Percentiles rank a stretch among this genome's conserved stretches.
Evolutionary conservation across 2,888 invertebrate species (phyloP).

Genomic region (Xestia ashworthii): DNA sequence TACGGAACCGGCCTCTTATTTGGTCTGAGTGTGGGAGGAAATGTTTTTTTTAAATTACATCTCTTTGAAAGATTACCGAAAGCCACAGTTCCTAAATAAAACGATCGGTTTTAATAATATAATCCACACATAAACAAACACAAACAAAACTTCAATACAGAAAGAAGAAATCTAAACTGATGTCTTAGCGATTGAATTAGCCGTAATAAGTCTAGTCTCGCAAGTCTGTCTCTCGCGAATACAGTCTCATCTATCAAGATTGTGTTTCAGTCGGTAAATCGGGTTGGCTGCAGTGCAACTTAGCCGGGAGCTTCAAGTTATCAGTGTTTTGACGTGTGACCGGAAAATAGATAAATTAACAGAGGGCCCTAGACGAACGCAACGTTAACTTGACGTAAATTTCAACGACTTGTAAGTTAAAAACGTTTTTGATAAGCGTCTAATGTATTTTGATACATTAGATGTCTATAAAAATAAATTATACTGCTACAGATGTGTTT

Average conservation of each 20-base stretch:
- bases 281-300: constrained; percentile 36
- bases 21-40: too few relatives aligned
- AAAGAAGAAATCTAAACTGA: constrained; percentile 5
- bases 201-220: constrained; percentile 25
- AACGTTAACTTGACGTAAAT: too few relatives aligned
- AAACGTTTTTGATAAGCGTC: too few relatives aligned
- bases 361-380: not conserved
- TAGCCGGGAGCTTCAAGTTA: constrained; percentile 38
- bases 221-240: constrained; percentile 24
- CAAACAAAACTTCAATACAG: not conserved
- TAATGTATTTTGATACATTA: too few relatives aligned
- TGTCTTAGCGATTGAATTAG: constrained; percentile 35
- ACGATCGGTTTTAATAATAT: not conserved
- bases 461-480: too few relatives aligned
- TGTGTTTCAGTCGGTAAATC: constrained; percentile 32
- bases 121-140: constrained; percentile 12
- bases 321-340: constrained; percentile 19
- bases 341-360: not conserved
- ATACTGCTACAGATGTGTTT: too few relatives aligned
- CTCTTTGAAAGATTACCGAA: not conserved
- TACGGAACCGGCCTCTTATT: too few relatives aligned
- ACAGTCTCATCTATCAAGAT: constrained; percentile 51
- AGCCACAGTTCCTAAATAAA: not conserved
- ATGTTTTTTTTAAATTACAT: not conserved
- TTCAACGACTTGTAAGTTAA: too few relatives aligned